These are phyloP conservation scores for Siderastrea siderea DNA, from an alignment of 92 coral and sea anemone species.

Conservation along the genomic window DNA sequence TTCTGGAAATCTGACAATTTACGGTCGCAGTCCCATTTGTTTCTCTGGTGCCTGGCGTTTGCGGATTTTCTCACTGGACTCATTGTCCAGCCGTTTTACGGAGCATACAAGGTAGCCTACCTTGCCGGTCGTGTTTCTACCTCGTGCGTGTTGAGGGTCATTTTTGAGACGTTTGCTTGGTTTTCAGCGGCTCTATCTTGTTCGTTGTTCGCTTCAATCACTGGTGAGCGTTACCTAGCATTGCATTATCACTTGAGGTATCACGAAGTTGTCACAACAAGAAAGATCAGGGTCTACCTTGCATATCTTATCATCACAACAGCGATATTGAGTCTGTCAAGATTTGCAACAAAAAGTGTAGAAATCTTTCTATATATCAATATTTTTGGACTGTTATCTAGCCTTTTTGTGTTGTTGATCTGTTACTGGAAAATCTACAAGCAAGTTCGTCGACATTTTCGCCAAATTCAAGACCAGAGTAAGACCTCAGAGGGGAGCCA, in stretches of 20 bases:
- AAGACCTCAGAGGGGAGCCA: not conserved
- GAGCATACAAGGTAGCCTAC: constrained; percentile 59
- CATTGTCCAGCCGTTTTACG: constrained; percentile 70
- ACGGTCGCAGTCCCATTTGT: constrained; percentile 61
- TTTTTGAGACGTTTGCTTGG: constrained; percentile 73
- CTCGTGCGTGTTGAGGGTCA: constrained; percentile 48
- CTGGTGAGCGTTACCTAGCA: constrained; percentile 72
- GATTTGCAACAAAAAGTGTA: constrained; percentile 49
- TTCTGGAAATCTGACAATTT: constrained; percentile 65
- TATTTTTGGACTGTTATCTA: constrained; percentile 46
- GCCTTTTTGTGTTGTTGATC: constrained; percentile 30
- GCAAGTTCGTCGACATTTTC: constrained; percentile 58
- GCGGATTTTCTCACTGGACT: constrained; percentile 72
- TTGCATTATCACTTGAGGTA: constrained; percentile 62
- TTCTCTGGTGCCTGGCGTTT: constrained; percentile 56
- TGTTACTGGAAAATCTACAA: constrained; percentile 59
- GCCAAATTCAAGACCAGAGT: constrained; percentile 42
- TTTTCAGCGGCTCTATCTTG: constrained; percentile 79
- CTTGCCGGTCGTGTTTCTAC: constrained; percentile 14
- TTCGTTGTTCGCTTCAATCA: constrained; percentile 29
- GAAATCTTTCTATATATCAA: constrained; percentile 52
- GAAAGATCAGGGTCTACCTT: constrained; percentile 27
- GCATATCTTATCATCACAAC: constrained; percentile 8
- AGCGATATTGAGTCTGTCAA: constrained; percentile 34
- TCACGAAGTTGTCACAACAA: constrained; percentile 39